Evolutionary conservation across 23 tunicate species (phyloP).

Genomic region (Trididemnum miniatum): DNA sequence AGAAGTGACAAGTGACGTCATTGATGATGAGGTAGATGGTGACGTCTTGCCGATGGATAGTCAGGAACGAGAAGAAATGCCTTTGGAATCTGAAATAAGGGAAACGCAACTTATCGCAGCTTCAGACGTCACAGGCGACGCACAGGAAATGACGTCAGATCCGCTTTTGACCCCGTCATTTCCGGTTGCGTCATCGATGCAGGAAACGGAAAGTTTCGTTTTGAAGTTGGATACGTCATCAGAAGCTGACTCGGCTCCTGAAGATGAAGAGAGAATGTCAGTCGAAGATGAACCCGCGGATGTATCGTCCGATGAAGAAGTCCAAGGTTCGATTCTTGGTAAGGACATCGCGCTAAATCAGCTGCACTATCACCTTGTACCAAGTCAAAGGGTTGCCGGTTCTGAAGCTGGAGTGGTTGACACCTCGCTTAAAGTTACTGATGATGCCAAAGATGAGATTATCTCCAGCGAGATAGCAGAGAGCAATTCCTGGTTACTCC

Average conservation of each 20-base stretch:
- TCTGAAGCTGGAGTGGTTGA: too few species aligned
- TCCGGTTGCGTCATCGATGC: not conserved
- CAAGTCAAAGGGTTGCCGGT: not conserved
- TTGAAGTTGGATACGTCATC: not conserved
- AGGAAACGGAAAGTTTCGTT: not conserved
- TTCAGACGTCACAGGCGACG: not conserved
- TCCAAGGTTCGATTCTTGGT: not conserved
- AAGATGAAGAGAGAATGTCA: not conserved
- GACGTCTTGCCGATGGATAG: not conserved
- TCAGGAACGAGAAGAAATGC: too few species aligned
- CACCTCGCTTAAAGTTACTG: too few species aligned
- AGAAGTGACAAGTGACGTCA: too few species aligned
- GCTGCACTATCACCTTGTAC: not conserved
- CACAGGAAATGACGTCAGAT: not conserved
- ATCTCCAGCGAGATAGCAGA: too few species aligned
- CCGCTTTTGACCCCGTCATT: not conserved
- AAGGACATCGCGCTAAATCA: not conserved
- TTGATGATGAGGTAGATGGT: too few species aligned
- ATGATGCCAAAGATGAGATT: too few species aligned
- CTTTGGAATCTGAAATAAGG: too few species aligned
- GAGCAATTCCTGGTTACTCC: too few species aligned
- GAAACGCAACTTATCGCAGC: too few species aligned
- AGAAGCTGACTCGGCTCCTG: not conserved
- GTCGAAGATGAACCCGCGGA: not conserved
- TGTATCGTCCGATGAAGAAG: slow-evolving; percentile 9